Conservation (phyloP, 2,113 vertebrate genomes). For the Cichladusa arquata region DNA sequence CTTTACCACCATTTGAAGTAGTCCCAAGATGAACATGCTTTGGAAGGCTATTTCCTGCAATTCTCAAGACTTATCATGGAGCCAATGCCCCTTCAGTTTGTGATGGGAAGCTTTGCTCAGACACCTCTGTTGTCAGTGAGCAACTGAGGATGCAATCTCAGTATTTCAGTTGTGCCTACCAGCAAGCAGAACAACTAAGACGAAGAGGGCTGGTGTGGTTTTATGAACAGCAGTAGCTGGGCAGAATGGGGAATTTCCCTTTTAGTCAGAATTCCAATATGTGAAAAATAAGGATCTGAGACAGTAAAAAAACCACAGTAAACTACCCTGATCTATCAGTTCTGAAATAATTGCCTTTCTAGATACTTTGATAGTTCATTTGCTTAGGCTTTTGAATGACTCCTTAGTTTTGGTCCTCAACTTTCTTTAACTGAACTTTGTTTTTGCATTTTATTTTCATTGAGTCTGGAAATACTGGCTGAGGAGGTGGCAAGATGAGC, state of each 20-base stretch:
- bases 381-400: not conserved
- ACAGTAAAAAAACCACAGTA: not conserved
- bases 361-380: not conserved
- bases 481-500: not conserved
- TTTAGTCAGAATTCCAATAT: not conserved
- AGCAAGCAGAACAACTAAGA: not conserved
- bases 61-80: not conserved
- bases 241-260: not conserved
- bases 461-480: not conserved
- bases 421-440: not conserved
- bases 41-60: not conserved
- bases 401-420: not conserved
- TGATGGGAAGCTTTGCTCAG: not conserved
- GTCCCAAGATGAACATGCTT: not conserved
- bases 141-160: accelerated
- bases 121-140: not conserved
- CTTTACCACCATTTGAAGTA: not conserved
- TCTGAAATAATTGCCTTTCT: not conserved
- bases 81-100: not conserved
- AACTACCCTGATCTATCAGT: not conserved
- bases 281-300: not conserved
- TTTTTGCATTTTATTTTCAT: not conserved
- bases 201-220: not conserved
- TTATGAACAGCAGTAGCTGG: not conserved
- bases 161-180: not conserved